A percentile compares a stretch with the other conserved stretches of the same genome.
Evolutionary conservation across 2,888 invertebrate species (phyloP).

Genomic region (Lampropteryx suffumata): DNA sequence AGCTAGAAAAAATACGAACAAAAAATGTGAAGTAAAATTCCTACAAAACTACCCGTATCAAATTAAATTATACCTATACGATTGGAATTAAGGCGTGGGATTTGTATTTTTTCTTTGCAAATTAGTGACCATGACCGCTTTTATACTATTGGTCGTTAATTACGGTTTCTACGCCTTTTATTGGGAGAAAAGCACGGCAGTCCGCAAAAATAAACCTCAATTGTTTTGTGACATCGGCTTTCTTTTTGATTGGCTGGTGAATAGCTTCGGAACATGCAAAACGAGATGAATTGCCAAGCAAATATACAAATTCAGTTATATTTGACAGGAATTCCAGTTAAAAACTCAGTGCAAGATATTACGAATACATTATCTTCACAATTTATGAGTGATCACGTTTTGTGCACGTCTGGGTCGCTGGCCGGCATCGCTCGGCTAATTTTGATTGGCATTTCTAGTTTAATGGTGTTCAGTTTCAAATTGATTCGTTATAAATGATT

Average conservation of each 20-base stretch:
- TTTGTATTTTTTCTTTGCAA: constrained; percentile 46
- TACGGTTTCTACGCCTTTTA: constrained; percentile 25
- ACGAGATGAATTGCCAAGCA: not conserved
- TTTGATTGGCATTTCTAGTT: constrained; percentile 49
- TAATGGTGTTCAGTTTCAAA: constrained; percentile 42
- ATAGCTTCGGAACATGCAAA: not conserved
- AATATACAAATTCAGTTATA: not conserved
- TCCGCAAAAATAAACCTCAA: constrained; percentile 15
- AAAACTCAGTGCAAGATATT: not conserved
- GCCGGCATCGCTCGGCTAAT: constrained; percentile 35
- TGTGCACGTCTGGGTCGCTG: constrained; percentile 21
- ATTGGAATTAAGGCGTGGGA: constrained; percentile 69
- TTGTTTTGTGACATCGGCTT: constrained; percentile 17
- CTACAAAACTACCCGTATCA: constrained; percentile 56
- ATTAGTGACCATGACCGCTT: constrained; percentile 48
- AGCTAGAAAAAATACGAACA: constrained; percentile 30
- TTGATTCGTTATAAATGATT: constrained; percentile 37
- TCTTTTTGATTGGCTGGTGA: constrained; percentile 9
- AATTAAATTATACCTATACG: constrained; percentile 66
- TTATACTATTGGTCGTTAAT: constrained; percentile 24
- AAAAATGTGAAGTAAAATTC: constrained; percentile 47
- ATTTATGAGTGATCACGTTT: constrained; percentile 20
- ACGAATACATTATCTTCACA: not conserved
- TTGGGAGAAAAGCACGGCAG: constrained; percentile 6
- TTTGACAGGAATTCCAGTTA: not conserved